Conservation (phyloP, 2,888 invertebrate genomes). For the Acleris literana region DNA sequence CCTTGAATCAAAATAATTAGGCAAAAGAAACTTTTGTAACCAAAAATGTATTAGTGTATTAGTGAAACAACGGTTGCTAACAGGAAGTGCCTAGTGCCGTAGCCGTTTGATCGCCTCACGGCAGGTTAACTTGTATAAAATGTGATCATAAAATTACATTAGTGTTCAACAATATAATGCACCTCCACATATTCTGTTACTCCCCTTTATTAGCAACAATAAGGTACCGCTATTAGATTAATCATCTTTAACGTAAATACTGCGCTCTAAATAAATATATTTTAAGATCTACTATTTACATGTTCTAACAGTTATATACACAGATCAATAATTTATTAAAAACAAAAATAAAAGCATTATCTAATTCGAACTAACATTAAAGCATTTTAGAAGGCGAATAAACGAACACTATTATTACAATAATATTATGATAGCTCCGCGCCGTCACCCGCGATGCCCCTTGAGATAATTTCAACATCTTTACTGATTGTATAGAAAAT, state of each 20-base stretch:
- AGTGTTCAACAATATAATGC: conserved; percentile 56
- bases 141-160: conserved; percentile 55
- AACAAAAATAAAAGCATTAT: conserved; percentile 62
- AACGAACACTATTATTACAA: conserved; percentile 55
- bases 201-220: conserved; percentile 20
- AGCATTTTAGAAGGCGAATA: conserved; percentile 80
- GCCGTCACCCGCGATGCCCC: conserved; percentile 15
- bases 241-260: conserved; percentile 34
- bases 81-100: conserved; percentile 6
- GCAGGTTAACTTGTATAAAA: conserved; percentile 46
- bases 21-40: too few relatives aligned
- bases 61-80: conserved; percentile 9
- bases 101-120: conserved; percentile 12
- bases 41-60: background rate
- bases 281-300: conserved; percentile 73
- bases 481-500: conserved; percentile 11
- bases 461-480: conserved; percentile 18
- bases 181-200: conserved; percentile 42
- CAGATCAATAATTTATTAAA: conserved; percentile 71
- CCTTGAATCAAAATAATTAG: too few relatives aligned
- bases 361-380: conserved; percentile 73
- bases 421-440: conserved; percentile 30
- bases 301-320: conserved; percentile 78
- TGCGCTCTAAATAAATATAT: conserved; percentile 66
- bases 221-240: conserved; percentile 31